Evolutionary conservation across 2,113 vertebrate genomes (phyloP), one percentile per base, ranked within the genome.

Genomic region (Tychaedon coryphoeus): DNA sequence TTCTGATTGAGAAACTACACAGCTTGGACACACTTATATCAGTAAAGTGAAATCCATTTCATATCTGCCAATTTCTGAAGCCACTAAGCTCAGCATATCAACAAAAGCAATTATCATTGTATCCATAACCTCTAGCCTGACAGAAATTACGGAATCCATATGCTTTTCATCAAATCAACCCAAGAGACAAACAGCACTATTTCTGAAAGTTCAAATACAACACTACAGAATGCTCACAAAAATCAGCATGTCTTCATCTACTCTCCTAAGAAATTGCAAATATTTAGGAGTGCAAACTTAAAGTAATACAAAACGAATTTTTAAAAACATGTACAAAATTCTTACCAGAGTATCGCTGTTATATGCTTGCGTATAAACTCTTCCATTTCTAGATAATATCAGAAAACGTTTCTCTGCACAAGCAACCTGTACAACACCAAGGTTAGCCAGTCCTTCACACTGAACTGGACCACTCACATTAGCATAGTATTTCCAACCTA

Each of bases 331-430:
- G 0, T 7, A 53, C 80, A 93, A 56, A 50, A 33, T 97, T 97
- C 99, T 98, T 62, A 99, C 99, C 98, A 99, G 98, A 7, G 98
- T 98, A 88, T 99, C 99, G 7, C 98, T 99, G 97, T 99, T 99
- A 96, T 99, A 99, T 17, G 99, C 98, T 89, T 99, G 99, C 1
- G 97, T 99, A 94, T 99, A 99, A 89, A 99, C 98, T 14, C 99
- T 98, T 36, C 99, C 99, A 8, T 98, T 99, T 94, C 99, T 98
- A 36, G 99, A 99, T 45, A 99, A 80, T 94, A 99, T 98, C 48
- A 99, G 98, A 78, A 99, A 99, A 38, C 98, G 98, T 77, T 99
- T 99, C 96, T 99, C 99, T 19, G 99, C 99, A 90, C 99, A 99
- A 73, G 99, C 99, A 8, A 99, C 98, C 88, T 99, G 99, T 5